phyloP scores from a whole-genome alignment of 2,113 vertebrate species.

The Anoura caudifer region DNA sequence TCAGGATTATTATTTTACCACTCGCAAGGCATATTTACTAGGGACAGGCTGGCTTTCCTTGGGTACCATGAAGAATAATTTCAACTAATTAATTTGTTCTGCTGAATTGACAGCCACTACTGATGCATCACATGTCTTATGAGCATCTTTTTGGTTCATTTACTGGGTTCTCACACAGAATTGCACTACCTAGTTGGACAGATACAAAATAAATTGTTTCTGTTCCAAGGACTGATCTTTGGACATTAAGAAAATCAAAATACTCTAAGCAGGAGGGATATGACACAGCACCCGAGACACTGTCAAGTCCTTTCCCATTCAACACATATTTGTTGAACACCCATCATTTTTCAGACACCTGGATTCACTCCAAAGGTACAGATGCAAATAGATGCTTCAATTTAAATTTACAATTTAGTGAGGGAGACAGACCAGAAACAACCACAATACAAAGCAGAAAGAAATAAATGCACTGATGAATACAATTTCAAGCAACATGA shows the following conservation, averaged over 20 bases:
- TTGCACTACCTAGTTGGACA: neutral
- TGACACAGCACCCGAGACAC: neutral
- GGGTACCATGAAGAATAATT: conserved; percentile 33
- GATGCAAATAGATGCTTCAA: neutral
- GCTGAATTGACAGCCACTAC: conserved; percentile 19
- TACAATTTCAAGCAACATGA: neutral
- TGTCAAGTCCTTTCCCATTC: neutral
- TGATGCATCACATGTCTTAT: neutral
- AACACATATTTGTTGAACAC: neutral
- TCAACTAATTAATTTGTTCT: conserved; percentile 60
- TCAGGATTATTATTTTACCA: neutral
- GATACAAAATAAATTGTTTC: conserved; percentile 25
- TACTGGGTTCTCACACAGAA: neutral
- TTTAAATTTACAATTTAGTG: neutral
- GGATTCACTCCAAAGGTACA: neutral
- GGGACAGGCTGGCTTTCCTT: conserved; percentile 16
- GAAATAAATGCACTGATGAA: neutral
- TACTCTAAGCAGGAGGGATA: neutral
- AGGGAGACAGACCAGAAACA: neutral
- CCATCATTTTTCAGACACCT: neutral
- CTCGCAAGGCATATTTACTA: conserved; percentile 15
- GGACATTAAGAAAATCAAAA: neutral
- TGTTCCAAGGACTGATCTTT: neutral
- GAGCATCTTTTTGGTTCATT: conserved; percentile 15
- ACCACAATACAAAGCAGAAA: neutral